A percentile compares a stretch with the other conserved stretches of the same genome.
These are phyloP conservation scores for Halichoeres trimaculatus DNA, from an alignment of 2,113 vertebrate genomes.

Conservation along the genomic window DNA sequence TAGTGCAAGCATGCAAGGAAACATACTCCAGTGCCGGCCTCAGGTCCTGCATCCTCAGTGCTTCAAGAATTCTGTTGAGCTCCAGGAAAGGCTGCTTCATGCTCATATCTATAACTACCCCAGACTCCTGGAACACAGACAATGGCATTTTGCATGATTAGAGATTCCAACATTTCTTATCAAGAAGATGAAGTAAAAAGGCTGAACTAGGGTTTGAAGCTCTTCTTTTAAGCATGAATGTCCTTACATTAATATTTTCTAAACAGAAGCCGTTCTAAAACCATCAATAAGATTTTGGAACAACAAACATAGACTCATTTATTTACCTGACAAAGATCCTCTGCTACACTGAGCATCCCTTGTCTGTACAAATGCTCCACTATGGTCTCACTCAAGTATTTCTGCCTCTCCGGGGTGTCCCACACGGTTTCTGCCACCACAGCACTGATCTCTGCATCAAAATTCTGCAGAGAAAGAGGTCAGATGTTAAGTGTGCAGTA, in stretches of 20 bases:
- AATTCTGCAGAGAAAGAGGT: constrained; percentile 82
- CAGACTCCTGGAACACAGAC: constrained; percentile 84
- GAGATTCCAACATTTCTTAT: background rate
- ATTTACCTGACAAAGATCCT: constrained; percentile 90
- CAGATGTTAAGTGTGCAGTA: background rate
- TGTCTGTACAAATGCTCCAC: constrained; percentile 92
- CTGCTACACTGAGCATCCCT: constrained; percentile 91
- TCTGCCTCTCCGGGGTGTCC: constrained; percentile 90
- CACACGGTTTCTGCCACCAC: constrained; percentile 90
- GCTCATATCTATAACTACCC: constrained; percentile 89
- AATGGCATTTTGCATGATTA: background rate
- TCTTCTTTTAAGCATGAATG: background rate
- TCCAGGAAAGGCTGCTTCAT: constrained; percentile 93
- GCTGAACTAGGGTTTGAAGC: background rate
- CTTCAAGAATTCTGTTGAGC: constrained; percentile 90
- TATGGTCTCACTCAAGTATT: constrained; percentile 89
- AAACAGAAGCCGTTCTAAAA: background rate
- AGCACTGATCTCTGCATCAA: constrained; percentile 91
- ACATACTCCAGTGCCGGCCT: constrained; percentile 89
- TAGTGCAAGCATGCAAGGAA: background rate
- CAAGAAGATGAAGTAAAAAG: too few relatives aligned
- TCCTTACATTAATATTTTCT: background rate
- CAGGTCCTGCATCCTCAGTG: constrained; percentile 89
- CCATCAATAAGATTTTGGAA: background rate
- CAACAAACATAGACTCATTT: background rate